Conservation (phyloP, 2,888 invertebrate species). For the Cremastinae sp. region DNA sequence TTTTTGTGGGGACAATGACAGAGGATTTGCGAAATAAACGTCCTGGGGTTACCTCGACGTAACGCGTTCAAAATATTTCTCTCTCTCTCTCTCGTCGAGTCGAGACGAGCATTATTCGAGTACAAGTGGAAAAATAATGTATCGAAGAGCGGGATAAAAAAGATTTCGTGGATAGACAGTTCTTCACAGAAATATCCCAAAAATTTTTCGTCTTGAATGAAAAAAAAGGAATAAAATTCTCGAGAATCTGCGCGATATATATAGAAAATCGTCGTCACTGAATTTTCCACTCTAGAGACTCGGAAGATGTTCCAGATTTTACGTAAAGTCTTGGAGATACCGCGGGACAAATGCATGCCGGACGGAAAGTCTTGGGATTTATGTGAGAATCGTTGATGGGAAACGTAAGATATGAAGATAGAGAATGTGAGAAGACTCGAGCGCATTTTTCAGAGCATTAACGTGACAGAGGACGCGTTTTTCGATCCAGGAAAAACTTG, state of each 20-base stretch:
- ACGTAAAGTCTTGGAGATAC: slow-evolving; percentile 27
- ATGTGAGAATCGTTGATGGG: slow-evolving; percentile 40
- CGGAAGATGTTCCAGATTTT: slow-evolving; percentile 34
- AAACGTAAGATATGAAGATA: slow-evolving; percentile 39
- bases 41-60: slow-evolving; percentile 15
- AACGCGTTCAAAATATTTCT: slow-evolving; percentile 40
- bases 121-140: slow-evolving; percentile 26
- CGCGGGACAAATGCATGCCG: slow-evolving; percentile 28
- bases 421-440: not conserved
- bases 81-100: slow-evolving; percentile 10
- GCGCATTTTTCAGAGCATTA: slow-evolving; percentile 35
- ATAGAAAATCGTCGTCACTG: slow-evolving; percentile 15
- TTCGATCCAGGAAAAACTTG: slow-evolving; percentile 3
- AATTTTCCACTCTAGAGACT: slow-evolving; percentile 50
- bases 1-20: slow-evolving; percentile 70
- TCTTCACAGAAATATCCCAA: slow-evolving; percentile 33
- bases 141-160: slow-evolving; percentile 41
- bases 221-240: no score
- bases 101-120: slow-evolving; percentile 25
- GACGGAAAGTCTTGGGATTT: slow-evolving; percentile 29
- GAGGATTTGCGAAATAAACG: slow-evolving; percentile 73
- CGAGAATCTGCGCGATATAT: slow-evolving; percentile 13
- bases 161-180: slow-evolving; percentile 44
- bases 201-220: slow-evolving; percentile 9
- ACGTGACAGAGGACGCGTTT: slow-evolving; percentile 8